Conservation (phyloP, 2,113 vertebrate genomes). For the Brachyhypopomus gauderio region DNA sequence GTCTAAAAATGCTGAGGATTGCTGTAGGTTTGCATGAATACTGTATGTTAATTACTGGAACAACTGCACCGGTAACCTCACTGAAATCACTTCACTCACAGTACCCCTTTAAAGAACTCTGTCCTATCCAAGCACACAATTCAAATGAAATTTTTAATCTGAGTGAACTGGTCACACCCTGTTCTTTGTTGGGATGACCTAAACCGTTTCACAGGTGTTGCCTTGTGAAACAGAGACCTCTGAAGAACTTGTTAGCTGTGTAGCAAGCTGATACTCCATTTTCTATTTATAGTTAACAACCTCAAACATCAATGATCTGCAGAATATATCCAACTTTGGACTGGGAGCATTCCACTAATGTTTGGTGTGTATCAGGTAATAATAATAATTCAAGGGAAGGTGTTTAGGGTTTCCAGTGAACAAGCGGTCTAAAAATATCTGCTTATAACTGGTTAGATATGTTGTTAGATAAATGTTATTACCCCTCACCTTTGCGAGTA, state of each 20-base stretch:
- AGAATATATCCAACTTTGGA: no score
- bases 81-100: background rate
- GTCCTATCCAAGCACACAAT: conserved; percentile 1
- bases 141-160: background rate
- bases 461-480: background rate
- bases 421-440: background rate
- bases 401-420: no score
- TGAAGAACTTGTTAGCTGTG: no score
- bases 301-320: no score
- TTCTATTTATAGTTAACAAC: no score
- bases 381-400: no score
- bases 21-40: background rate
- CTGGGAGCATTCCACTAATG: no score
- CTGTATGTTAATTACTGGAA: no score
- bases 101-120: background rate
- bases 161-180: conserved; percentile 9
- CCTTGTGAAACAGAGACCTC: background rate
- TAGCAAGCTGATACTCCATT: no score
- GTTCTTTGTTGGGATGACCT: background rate
- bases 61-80: background rate
- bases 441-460: background rate
- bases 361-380: no score
- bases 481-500: background rate
- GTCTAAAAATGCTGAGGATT: no score
- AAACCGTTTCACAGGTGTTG: conserved; percentile 20